Evolutionary conservation across 2,797 vertebrate species (phyloP).

Genomic region (Hydrocynus forskahlii): DNA sequence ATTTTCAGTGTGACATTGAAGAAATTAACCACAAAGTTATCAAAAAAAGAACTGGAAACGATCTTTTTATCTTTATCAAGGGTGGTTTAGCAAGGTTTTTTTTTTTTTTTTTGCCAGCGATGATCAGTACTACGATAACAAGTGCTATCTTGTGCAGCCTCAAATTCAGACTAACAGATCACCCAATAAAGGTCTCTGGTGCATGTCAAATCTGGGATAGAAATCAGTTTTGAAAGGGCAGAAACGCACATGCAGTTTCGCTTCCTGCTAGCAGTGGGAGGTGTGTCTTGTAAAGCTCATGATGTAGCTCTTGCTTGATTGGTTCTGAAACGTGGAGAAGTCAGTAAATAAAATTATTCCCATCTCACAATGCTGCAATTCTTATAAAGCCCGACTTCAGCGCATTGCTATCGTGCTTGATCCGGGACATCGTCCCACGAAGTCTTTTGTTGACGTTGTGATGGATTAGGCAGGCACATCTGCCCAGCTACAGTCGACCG

Average conservation of each 20-base stretch:
- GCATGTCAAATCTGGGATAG: not conserved
- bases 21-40: no score
- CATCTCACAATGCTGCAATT: conserved; percentile 17
- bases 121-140: not conserved
- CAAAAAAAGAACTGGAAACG: no score
- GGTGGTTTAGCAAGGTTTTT: no score
- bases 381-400: not conserved
- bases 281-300: conserved; percentile 15
- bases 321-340: conserved; percentile 43
- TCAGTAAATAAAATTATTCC: conserved; percentile 11
- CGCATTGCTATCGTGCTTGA: conserved; percentile 12
- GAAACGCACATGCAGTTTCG: conserved; percentile 20
- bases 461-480: not conserved
- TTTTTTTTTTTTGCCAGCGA: no score
- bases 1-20: no score
- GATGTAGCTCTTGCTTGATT: conserved; percentile 50
- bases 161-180: not conserved
- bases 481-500: not conserved
- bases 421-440: not conserved
- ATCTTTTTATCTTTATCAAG: no score
- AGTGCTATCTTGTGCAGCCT: not conserved
- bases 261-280: conserved; percentile 34
- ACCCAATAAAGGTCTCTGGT: not conserved
- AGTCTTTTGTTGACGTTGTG: not conserved
- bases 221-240: conserved; percentile 5